Percentiles rank a stretch among this genome's conserved stretches.
These are phyloP conservation scores for Aphodius granarius DNA, from an alignment of 2,888 invertebrate species.

Conservation along the genomic window DNA sequence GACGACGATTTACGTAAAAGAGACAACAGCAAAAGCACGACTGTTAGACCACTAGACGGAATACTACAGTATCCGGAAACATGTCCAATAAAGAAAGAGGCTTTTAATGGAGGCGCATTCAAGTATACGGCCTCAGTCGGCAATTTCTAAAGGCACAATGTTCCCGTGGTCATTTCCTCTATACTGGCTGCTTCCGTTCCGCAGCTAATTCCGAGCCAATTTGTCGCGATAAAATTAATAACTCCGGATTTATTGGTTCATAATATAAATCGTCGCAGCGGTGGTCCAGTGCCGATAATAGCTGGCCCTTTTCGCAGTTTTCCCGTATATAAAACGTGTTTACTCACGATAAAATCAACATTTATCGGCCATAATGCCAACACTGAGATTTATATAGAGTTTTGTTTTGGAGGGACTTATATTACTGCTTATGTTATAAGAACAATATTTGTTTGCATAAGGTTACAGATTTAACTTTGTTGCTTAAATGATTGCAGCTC, in stretches of 20 bases:
- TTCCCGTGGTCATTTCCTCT: not conserved
- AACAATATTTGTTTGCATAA: no score
- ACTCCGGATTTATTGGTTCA: not conserved
- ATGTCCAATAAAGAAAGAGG: not conserved
- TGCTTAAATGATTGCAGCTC: no score
- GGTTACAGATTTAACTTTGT: no score
- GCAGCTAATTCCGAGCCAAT: not conserved
- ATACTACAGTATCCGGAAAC: not conserved
- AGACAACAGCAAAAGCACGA: not conserved
- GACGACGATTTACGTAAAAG: not conserved
- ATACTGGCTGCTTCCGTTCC: not conserved
- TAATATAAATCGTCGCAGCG: not conserved
- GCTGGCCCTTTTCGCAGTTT: not conserved
- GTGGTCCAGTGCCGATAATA: not conserved
- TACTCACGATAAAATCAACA: not conserved
- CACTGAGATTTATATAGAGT: not conserved
- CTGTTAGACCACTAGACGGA: not conserved
- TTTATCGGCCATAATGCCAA: not conserved
- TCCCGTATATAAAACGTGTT: not conserved
- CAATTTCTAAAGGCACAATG: not conserved
- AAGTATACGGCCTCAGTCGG: not conserved
- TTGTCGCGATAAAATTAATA: not conserved
- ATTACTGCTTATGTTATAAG: not conserved
- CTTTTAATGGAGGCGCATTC: not conserved
- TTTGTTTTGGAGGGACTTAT: no score